A percentile compares a stretch with the other conserved stretches of the same genome.
phyloP scores from a whole-genome alignment of 2,888 invertebrate species.

The Charanyca ferruginea region DNA sequence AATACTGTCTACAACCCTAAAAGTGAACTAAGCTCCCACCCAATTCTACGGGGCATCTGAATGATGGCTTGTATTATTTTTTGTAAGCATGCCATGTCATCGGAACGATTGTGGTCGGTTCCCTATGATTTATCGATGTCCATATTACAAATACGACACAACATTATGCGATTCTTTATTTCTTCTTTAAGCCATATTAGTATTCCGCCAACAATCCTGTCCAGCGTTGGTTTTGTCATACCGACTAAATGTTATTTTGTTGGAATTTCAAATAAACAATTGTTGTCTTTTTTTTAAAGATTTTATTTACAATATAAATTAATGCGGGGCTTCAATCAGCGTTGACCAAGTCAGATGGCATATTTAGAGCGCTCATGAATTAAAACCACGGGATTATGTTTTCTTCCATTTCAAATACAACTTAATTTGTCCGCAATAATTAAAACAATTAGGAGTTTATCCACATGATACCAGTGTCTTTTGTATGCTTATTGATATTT shows the following conservation, averaged over 20 bases:
- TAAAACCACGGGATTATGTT: slow-evolving; percentile 80
- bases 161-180: slow-evolving; percentile 90
- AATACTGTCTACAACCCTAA: slow-evolving; percentile 73
- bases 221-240: slow-evolving; percentile 90
- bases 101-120: slow-evolving; percentile 90
- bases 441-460: slow-evolving; percentile 77
- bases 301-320: slow-evolving; percentile 85
- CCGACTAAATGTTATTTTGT: slow-evolving; percentile 90
- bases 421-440: slow-evolving; percentile 87
- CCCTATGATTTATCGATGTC: slow-evolving; percentile 91
- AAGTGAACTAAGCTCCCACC: slow-evolving; percentile 83
- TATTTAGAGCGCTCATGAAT: slow-evolving; percentile 87
- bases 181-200: slow-evolving; percentile 90
- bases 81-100: slow-evolving; percentile 90
- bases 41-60: slow-evolving; percentile 89
- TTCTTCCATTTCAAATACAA: slow-evolving; percentile 79
- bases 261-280: slow-evolving; percentile 90
- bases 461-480: slow-evolving; percentile 58
- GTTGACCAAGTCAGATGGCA: slow-evolving; percentile 77
- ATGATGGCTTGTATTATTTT: slow-evolving; percentile 90
- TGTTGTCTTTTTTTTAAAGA: slow-evolving; percentile 81
- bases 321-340: slow-evolving; percentile 85
- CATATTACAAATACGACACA: slow-evolving; percentile 91
- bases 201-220: slow-evolving; percentile 89
- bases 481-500: slow-evolving; percentile 61